Base-by-base conservation (phyloP, 2,113 vertebrate species). In the Phyllopteryx taeniolatus region DNA sequence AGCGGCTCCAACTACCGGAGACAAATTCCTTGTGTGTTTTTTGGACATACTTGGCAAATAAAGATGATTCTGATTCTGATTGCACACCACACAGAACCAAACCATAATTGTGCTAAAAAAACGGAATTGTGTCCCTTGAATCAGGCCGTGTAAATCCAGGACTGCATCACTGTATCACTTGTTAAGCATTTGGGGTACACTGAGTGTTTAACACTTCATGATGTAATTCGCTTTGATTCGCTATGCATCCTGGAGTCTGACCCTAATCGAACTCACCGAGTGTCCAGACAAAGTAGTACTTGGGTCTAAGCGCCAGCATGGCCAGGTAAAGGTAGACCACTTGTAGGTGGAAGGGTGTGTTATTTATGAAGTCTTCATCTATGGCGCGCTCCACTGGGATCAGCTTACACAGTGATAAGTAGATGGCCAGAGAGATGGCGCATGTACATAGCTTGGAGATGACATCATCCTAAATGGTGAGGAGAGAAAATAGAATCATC, bases 231-330 rank as follows among this genome's bases (percentile, higher is more conserved):
- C 51, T 20, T 19, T 19, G 51, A 1, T 53, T 53, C 51, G 15
- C 20, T 19, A 3, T 56, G 20, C 20, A 54, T 22, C 39, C 2
- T 8, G 49, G 11, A 66, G 44, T 51, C 22, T 19, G 54, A 44
- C 35, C 39, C 7, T 31, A 27, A 15, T 19, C 6, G n/a, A 19
- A 93, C 96, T 95, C 87, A 99, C 98, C 96, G 44, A 99, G 92
- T 12, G 96, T 98, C 97, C 98, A 99, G 4, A 97, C 94, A 83
- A 99, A 99, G 84, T 98, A 99, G 91, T 99, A 99, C 68, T 99
- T 99, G 71, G 98, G 97, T 86, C 98, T 93, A 79, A 96, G 94
- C 35, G 96, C 94, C 92, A 99, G 88, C 75, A 99, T 94, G 70
- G 98, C 96, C 70, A 97, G 10, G 1, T 98, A 98, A 0, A 99